A percentile compares a stretch with the other conserved stretches of the same genome.
These are phyloP conservation scores for Pteruthius melanotis DNA, from an alignment of 2,113 vertebrate species.

Conservation along the genomic window DNA sequence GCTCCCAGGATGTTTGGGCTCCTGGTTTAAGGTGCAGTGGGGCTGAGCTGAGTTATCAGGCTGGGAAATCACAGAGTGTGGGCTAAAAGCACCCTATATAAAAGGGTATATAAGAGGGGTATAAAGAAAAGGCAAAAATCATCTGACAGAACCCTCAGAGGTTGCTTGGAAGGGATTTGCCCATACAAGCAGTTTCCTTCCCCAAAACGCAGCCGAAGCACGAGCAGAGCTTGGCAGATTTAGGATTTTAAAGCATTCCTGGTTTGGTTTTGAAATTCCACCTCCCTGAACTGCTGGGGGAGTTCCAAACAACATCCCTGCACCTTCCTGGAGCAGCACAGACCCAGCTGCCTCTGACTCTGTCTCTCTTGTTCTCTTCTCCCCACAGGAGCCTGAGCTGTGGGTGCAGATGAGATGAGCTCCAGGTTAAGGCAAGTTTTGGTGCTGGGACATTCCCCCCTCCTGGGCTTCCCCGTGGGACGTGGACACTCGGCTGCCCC, in stretches of 20 bases:
- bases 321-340: not conserved
- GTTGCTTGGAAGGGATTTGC: not conserved
- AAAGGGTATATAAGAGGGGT: no score
- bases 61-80: no score
- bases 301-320: not conserved
- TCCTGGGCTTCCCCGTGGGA: not conserved
- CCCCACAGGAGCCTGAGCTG: not conserved
- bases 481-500: not conserved
- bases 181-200: not conserved
- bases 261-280: not conserved
- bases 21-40: no score
- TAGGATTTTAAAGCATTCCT: not conserved
- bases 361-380: not conserved
- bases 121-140: no score
- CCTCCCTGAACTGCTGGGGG: not conserved
- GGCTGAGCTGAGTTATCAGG: no score
- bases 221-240: not conserved
- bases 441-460: not conserved
- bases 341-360: not conserved
- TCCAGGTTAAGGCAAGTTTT: not conserved
- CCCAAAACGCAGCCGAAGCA: not conserved
- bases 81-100: no score
- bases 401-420: not conserved
- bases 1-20: no score
- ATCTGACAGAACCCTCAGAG: not conserved